Conservation (phyloP, 2,888 invertebrate species). For the Azorinus chamasolen region DNA sequence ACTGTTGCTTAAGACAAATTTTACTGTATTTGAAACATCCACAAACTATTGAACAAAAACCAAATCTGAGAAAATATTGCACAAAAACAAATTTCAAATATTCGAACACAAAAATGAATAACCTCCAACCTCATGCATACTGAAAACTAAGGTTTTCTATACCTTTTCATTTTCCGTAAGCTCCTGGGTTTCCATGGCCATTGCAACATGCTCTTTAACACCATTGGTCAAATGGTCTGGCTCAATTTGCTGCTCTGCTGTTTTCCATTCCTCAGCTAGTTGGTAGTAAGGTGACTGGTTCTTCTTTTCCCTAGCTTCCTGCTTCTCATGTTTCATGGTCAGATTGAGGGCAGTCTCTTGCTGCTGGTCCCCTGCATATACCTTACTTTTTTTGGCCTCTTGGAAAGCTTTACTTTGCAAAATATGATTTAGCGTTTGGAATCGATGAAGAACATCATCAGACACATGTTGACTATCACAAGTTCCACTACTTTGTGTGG, state of each 20-base stretch:
- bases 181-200: conserved; percentile 36
- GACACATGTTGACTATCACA: background rate
- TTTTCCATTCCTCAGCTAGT: conserved; percentile 57
- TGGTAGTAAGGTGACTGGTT: conserved; percentile 46
- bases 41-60: no score
- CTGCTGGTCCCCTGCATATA: background rate
- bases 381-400: conserved; percentile 34
- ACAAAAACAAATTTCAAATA: no score
- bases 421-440: conserved; percentile 58
- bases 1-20: no score
- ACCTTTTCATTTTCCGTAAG: conserved; percentile 61
- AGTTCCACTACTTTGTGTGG: background rate
- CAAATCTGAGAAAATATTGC: no score
- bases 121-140: no score
- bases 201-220: conserved; percentile 27
- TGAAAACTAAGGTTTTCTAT: background rate
- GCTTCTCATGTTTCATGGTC: conserved; percentile 29
- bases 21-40: no score
- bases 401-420: conserved; percentile 63
- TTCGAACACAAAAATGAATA: no score
- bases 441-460: conserved; percentile 31
- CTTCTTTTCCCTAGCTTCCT: background rate
- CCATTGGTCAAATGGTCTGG: conserved; percentile 42
- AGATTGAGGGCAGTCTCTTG: conserved; percentile 48
- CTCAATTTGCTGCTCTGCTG: conserved; percentile 37